A percentile compares a stretch with the other conserved stretches of the same genome.
These are phyloP conservation scores for Hippoglossus stenolepis DNA, from an alignment of 2,113 vertebrate species.

Conservation along the genomic window DNA sequence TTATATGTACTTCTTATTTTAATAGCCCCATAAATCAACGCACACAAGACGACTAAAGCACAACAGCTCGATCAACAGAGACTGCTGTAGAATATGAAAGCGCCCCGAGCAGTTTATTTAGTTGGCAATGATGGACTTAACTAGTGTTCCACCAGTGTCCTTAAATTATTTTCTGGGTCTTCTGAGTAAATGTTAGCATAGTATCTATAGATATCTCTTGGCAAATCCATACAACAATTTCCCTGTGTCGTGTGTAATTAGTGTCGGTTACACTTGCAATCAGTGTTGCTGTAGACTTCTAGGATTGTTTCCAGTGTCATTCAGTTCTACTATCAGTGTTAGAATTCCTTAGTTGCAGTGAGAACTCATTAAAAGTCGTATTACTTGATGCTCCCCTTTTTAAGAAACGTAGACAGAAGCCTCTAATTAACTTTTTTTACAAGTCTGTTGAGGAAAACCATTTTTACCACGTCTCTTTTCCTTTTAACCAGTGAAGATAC, in stretches of 20 bases:
- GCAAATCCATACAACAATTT: slow-evolving; percentile 6
- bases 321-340: slow-evolving; percentile 6
- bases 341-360: slow-evolving; percentile 19
- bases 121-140: neutral
- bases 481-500: neutral
- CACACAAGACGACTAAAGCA: too few species aligned
- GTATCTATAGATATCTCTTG: neutral
- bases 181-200: neutral
- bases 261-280: neutral
- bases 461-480: neutral
- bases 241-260: slow-evolving; percentile 15
- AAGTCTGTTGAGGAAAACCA: neutral
- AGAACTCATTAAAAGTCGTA: slow-evolving; percentile 31
- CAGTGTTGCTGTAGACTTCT: slow-evolving; percentile 8
- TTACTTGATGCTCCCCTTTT: slow-evolving; percentile 18
- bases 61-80: too few species aligned
- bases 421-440: slow-evolving; percentile 1
- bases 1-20: too few species aligned
- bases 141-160: neutral
- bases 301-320: slow-evolving; percentile 19
- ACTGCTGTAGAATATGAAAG: too few species aligned
- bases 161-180: neutral
- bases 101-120: neutral
- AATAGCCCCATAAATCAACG: too few species aligned
- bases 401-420: slow-evolving; percentile 8